Percentiles rank a stretch among this genome's conserved stretches.
Evolutionary conservation across 2,113 vertebrate genomes (phyloP).

Genomic region (Triplophysa dalaica): DNA sequence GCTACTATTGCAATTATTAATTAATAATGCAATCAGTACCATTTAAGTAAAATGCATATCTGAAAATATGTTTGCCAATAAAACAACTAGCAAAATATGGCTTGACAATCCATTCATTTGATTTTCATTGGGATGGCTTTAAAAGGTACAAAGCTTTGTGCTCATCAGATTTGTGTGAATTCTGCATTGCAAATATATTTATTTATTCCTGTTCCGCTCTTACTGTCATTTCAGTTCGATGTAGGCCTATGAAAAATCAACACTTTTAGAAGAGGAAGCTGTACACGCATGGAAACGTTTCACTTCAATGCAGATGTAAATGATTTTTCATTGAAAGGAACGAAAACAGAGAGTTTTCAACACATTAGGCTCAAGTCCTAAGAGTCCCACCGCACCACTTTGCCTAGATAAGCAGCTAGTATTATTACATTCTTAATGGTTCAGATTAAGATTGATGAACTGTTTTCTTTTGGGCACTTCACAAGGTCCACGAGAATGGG

Average conservation of each 20-base stretch:
- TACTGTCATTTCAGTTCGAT: neutral
- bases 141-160: neutral
- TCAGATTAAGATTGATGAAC: constrained; percentile 77
- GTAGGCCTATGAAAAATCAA: neutral
- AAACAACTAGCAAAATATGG: neutral
- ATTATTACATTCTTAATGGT: constrained; percentile 65
- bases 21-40: neutral
- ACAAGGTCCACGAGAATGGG: constrained; percentile 62
- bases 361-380: constrained; percentile 48
- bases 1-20: neutral
- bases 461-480: constrained; percentile 77
- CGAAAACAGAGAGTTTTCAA: constrained; percentile 42
- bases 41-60: neutral
- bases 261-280: neutral
- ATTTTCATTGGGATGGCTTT: neutral
- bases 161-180: neutral
- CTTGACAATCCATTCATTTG: neutral
- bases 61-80: neutral
- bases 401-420: constrained; percentile 54
- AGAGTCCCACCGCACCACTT: constrained; percentile 52
- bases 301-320: neutral
- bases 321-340: neutral
- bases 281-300: neutral
- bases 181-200: neutral
- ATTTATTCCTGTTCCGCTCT: neutral